Evolutionary conservation across 2,888 invertebrate species (phyloP).

Genomic region (Epinotia ramella): DNA sequence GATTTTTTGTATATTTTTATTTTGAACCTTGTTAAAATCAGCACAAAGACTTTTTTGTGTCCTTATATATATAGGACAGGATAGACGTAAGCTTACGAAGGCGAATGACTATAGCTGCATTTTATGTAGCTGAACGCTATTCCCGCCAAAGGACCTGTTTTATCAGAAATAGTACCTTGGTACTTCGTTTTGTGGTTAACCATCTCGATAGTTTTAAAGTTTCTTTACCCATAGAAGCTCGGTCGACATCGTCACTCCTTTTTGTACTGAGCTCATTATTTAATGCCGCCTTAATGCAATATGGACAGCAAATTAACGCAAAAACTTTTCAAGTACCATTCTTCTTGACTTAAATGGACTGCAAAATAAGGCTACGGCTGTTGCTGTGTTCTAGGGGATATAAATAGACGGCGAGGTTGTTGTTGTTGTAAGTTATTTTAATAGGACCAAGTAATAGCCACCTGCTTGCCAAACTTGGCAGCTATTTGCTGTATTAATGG

Average conservation of each 20-base stretch:
- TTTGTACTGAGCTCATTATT: conserved; percentile 17
- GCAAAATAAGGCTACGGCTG: conserved; percentile 10
- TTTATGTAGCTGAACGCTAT: conserved; percentile 1
- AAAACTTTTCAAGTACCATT: conserved; percentile 21
- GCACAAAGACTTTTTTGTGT: background rate
- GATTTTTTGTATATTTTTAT: conserved; percentile 7
- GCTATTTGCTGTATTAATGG: background rate
- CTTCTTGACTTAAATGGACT: conserved; percentile 2
- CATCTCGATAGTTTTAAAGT: conserved; percentile 13
- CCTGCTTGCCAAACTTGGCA: conserved; percentile 14
- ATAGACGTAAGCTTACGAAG: background rate
- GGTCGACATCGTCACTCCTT: background rate
- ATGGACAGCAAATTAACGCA: conserved; percentile 30
- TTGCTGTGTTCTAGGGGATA: background rate
- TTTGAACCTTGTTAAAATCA: conserved; percentile 11
- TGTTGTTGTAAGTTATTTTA: conserved; percentile 1
- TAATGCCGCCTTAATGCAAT: conserved; percentile 31
- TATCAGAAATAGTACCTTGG: conserved; percentile 25
- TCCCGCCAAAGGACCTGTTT: conserved; percentile 21
- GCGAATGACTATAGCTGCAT: conserved; percentile 2
- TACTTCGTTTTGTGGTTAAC: conserved; percentile 12
- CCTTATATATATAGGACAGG: conserved; percentile 4
- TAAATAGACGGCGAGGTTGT: conserved; percentile 6
- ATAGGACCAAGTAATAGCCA: background rate
- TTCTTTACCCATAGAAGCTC: conserved; percentile 4